Evolutionary conservation across 2,797 vertebrate species (phyloP).

Genomic region (Vireo griseus): DNA sequence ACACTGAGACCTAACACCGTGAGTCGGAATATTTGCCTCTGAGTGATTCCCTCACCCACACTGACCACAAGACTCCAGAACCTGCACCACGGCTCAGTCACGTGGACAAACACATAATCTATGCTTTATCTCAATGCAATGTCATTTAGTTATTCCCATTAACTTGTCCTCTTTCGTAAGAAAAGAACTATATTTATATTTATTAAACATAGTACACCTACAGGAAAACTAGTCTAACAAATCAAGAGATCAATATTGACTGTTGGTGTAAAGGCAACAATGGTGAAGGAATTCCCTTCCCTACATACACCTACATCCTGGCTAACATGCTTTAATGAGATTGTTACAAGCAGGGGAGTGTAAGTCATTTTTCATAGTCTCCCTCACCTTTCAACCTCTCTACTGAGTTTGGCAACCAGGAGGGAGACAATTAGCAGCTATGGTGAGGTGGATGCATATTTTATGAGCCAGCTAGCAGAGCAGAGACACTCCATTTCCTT

Average conservation of each 20-base stretch:
- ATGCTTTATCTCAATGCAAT: neutral
- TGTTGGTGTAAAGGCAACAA: neutral
- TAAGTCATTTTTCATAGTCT: constrained; percentile 9
- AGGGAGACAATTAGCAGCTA: constrained; percentile 14
- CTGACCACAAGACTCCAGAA: neutral
- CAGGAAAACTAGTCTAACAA: neutral
- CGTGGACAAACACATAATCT: neutral
- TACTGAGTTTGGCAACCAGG: neutral
- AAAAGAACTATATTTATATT: neutral
- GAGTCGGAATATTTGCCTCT: neutral
- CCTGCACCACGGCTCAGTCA: neutral
- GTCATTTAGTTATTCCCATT: neutral
- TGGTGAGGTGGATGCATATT: neutral
- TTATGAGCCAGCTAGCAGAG: neutral
- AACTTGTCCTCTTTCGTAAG: neutral
- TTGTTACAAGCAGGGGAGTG: neutral
- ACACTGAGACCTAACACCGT: neutral
- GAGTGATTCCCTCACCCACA: neutral
- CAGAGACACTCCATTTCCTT: neutral
- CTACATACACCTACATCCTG: neutral
- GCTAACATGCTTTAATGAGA: neutral
- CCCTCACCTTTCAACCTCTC: neutral
- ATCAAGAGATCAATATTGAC: neutral
- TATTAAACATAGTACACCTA: neutral
- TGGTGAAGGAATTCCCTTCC: neutral